Base-by-base conservation (phyloP, 2,797 vertebrate species). In the Gymnothorax javanicus region DNA sequence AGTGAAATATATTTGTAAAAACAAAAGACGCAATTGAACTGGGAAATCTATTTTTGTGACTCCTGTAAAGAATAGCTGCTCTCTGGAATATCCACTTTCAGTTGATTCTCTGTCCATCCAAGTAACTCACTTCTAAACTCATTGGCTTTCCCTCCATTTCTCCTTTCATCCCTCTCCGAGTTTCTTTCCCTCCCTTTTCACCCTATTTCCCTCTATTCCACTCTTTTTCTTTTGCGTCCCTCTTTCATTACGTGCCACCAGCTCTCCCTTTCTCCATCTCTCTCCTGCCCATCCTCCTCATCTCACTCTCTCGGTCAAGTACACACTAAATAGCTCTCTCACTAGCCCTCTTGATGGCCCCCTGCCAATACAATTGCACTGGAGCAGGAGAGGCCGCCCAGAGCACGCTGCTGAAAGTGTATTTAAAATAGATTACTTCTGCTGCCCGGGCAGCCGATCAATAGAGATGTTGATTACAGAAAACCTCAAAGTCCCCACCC, bases 371-470 rank as follows among this genome's bases (percentile, higher is more conserved):
- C 89, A 92, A 94, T 93, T 93, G 92, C 89, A 92, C 86, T 4
- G 0, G 0, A 50, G 86, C 85, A 88, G 87, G 89, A 83, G 82
- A 87, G 83, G 64, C 83, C 86, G 92, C 82, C 83, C 85, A 88
- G 83, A 86, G 81, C 87, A 86, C 88, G 89, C 92, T 94, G 91
- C 90, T 88, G 91, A 94, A 94, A 95, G 96, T 95, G 94, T 94
- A 96, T 97, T 97, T 96, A 96, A 97, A 98, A 97, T 96, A 95
- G 96, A 98, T 98, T 97, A 96, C 95, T 97, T 96, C 95, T 96
- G 93, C 93, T 95, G 93, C 91, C 94, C 91, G 91, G 94, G 93
- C 93, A 95, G 94, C 67, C 86, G 83, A 97, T 98, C 97, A 95
- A 97, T 99, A 97, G 95, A 95, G 92, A 95, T 92, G 95, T 96